phyloP scores from a whole-genome alignment of 2,113 vertebrate genomes.

The Camelus bactrianus region DNA sequence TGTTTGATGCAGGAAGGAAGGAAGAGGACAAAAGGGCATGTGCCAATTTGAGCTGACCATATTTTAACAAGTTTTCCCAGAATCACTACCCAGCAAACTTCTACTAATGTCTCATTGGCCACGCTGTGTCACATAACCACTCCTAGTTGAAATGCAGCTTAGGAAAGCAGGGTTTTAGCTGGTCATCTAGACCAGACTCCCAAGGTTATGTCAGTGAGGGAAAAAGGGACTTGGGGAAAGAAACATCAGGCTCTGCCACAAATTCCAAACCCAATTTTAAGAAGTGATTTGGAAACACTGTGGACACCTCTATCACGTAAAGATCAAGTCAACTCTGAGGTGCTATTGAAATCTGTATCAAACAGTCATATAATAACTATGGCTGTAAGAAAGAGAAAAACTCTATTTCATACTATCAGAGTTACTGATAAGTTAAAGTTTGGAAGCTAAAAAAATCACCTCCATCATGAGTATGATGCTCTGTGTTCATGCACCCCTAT shows the following conservation, averaged over 20 bases:
- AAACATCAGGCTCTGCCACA: not conserved
- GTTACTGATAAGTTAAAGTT: not conserved
- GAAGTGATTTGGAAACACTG: not conserved
- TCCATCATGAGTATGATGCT: not conserved
- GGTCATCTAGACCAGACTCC: not conserved
- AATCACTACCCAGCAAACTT: not conserved
- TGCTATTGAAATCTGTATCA: not conserved
- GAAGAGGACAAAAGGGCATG: not conserved
- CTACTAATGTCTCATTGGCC: not conserved
- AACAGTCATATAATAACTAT: not conserved
- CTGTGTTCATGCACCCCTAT: not conserved
- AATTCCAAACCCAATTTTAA: conserved; percentile 24
- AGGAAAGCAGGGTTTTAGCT: conserved; percentile 2
- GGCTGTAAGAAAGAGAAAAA: not conserved
- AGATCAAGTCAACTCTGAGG: not conserved
- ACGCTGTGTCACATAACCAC: not conserved
- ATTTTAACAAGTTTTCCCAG: conserved; percentile 28
- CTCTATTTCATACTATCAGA: conserved; percentile 7
- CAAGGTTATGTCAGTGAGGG: not conserved
- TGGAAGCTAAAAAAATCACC: not conserved
- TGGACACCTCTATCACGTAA: not conserved
- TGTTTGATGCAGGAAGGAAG: not conserved
- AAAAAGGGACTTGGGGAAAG: not conserved
- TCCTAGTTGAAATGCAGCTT: not conserved
- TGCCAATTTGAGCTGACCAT: not conserved